These are phyloP conservation scores for Tamandua tetradactyla DNA, from an alignment of 2,797 vertebrate species.

Conservation along the genomic window DNA sequence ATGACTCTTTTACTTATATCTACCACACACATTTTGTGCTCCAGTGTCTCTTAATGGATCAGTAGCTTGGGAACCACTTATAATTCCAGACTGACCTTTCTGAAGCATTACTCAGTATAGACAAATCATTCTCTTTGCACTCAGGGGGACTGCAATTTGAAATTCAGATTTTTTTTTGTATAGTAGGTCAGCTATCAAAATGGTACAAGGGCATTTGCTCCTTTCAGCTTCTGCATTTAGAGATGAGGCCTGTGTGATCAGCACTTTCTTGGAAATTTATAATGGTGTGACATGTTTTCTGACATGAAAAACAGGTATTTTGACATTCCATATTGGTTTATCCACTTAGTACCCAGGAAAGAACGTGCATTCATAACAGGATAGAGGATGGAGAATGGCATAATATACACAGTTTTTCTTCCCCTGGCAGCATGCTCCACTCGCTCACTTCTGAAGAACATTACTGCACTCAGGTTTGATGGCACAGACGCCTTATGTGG, in stretches of 20 bases:
- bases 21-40: neutral
- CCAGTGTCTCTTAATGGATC: neutral
- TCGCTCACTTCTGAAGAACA: neutral
- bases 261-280: constrained; percentile 27
- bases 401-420: neutral
- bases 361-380: neutral
- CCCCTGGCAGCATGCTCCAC: neutral
- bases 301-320: neutral
- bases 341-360: neutral
- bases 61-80: neutral
- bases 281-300: neutral
- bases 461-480: neutral
- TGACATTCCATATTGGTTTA: neutral
- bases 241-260: neutral
- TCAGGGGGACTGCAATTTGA: neutral
- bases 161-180: neutral
- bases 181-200: neutral
- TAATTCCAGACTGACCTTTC: constrained; percentile 20
- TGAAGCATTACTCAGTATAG: neutral
- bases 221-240: neutral
- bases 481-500: neutral
- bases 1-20: neutral
- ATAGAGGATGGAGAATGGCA: neutral
- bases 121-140: neutral
- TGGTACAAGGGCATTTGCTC: neutral